Evolutionary conservation across 2,888 invertebrate species (phyloP).

Genomic region (Eupithecia tripunctaria): DNA sequence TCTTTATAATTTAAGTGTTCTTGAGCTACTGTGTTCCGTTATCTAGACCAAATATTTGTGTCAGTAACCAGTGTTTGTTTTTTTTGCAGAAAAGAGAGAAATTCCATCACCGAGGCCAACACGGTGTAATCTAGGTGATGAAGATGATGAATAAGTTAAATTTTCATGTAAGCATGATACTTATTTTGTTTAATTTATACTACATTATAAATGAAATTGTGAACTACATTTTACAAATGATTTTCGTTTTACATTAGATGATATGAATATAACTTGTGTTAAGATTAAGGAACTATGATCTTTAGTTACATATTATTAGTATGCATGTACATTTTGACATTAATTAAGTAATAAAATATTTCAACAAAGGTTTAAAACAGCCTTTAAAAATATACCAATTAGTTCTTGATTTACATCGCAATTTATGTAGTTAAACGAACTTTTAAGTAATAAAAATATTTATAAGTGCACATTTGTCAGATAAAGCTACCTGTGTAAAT

Average conservation of each 20-base stretch:
- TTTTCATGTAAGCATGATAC: slow-evolving; percentile 10
- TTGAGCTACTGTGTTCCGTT: neutral
- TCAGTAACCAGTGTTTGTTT: slow-evolving; percentile 10
- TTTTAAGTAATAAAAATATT: slow-evolving; percentile 18
- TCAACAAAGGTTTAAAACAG: slow-evolving; percentile 9
- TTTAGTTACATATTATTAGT: neutral
- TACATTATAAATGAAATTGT: slow-evolving; percentile 3
- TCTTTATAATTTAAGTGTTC: neutral
- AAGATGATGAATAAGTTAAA: slow-evolving; percentile 19
- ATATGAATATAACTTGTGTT: neutral
- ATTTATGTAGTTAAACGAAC: slow-evolving; percentile 11
- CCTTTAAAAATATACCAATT: neutral
- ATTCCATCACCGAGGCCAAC: slow-evolving; percentile 63
- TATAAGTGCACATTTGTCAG: slow-evolving; percentile 10
- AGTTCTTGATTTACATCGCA: slow-evolving; percentile 5
- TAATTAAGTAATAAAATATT: neutral
- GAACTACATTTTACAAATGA: neutral
- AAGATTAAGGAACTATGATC: neutral
- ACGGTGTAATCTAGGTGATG: slow-evolving; percentile 60
- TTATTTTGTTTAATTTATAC: slow-evolving; percentile 13
- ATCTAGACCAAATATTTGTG: neutral
- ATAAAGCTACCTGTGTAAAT: slow-evolving; percentile 25
- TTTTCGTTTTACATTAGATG: neutral
- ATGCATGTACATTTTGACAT: slow-evolving; percentile 2
- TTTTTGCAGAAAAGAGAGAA: slow-evolving; percentile 56